These are phyloP conservation scores for Parazoanthus darwini DNA, from an alignment of 92 coral and sea anemone genomes.

Conservation along the genomic window DNA sequence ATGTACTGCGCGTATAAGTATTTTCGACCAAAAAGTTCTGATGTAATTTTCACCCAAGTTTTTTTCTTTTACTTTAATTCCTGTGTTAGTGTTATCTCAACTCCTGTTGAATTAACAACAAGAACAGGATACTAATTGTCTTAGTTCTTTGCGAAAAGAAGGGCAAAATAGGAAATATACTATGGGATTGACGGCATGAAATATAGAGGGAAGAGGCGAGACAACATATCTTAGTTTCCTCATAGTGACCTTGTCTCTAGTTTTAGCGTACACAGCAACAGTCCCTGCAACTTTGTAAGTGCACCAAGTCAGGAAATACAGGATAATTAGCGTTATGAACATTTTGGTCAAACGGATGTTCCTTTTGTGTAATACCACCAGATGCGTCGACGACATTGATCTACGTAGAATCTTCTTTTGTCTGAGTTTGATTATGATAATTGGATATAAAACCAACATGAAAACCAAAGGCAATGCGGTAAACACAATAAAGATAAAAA, in stretches of 20 bases:
- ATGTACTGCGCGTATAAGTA: too few species aligned
- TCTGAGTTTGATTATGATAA: background rate
- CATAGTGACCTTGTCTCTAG: constrained; percentile 2
- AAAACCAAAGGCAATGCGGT: background rate
- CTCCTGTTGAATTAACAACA: too few species aligned
- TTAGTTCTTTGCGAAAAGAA: background rate
- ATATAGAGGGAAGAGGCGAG: constrained; percentile 4
- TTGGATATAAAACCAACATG: background rate
- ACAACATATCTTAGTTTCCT: constrained; percentile 1
- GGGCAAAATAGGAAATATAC: constrained; percentile 6
- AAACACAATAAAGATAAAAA: background rate
- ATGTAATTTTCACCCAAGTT: too few species aligned
- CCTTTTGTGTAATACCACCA: background rate
- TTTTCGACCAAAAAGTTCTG: too few species aligned
- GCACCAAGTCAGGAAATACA: constrained; percentile 7
- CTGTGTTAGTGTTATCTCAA: too few species aligned
- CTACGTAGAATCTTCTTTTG: background rate
- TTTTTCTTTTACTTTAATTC: too few species aligned
- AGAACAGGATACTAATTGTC: background rate
- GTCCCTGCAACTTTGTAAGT: background rate
- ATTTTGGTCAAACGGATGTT: constrained; percentile 17
- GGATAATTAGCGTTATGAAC: background rate
- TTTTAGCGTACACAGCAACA: background rate
- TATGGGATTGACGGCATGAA: background rate
- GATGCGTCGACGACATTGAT: background rate